Base-by-base conservation (phyloP, 30 jellyfish, hydroid and myxozoan species). In the Hydra vulgaris region DNA sequence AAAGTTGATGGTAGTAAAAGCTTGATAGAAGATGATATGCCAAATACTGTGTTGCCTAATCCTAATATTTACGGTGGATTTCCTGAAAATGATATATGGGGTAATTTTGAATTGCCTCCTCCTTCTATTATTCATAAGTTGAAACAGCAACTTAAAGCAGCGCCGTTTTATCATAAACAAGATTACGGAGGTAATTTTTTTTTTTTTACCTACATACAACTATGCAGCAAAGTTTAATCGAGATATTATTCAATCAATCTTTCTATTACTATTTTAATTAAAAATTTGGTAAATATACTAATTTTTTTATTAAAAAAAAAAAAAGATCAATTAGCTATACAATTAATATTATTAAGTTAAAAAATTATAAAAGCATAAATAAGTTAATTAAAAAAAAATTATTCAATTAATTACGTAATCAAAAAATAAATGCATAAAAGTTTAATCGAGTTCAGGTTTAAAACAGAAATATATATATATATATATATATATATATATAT, bases 11-110 rank as follows among this genome's bases (percentile, higher is more conserved):
- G 12, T 40, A 5, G 8, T 40, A 40, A 40, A 40, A 40, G 61
- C 12, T 40, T 40, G 61, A 40, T 40, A 5, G 61, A 40, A 18
- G 95, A 82, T 26, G 96, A 74, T 18, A 71, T 90, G 79, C 97
- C 97, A 23, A 85, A 79, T 70, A 90, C 97, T 1, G 97, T 90
- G 27, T 89, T 88, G 18, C 97, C 97, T 21, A 90, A 86, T 71
- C 96, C 92, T 17, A 90, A 90, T 54, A 83, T 90, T 18, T 85
- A 69, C 55, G 97, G 97, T 7, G 97, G 97, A n/a, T 90, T 90
- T 25, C 97, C 97, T 7, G 88, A 86, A 21, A 90, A 90, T 52
- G 97, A 90, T 77, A 81, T 82, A 19, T 86, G 95, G 80, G 97
- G 97, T 4, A 89, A 89, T 23, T 90, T 90, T 53, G 97, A 90